Conservation (phyloP, 2,797 vertebrate species). For the Lemur catta region DNA sequence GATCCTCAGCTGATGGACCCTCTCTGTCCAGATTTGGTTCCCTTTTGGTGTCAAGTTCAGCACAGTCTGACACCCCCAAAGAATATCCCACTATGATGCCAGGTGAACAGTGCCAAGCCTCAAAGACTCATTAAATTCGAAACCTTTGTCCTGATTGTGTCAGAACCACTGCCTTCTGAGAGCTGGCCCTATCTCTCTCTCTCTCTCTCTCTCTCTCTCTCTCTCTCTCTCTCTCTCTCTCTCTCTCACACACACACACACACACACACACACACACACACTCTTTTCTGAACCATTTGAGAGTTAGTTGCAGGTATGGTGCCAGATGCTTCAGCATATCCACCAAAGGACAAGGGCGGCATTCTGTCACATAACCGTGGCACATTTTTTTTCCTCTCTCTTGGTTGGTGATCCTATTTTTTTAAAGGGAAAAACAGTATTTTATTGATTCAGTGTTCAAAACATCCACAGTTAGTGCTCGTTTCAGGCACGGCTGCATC, state of each 20-base stretch:
- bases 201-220: too few relatives aligned
- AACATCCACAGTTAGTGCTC: neutral
- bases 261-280: too few relatives aligned
- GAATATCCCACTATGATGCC: neutral
- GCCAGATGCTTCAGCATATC: neutral
- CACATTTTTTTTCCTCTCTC: neutral
- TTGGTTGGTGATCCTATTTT: neutral
- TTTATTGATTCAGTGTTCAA: neutral
- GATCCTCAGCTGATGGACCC: neutral
- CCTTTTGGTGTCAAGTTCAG: neutral
- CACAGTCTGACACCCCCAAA: neutral
- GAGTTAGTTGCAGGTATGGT: neutral
- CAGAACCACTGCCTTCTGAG: accelerated
- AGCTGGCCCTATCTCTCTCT: too few relatives aligned
- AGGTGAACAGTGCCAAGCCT: neutral
- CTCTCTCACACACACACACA: neutral
- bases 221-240: too few relatives aligned
- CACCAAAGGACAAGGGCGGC: too few relatives aligned
- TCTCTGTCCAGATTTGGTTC: neutral
- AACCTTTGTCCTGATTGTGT: neutral
- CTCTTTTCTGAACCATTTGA: neutral
- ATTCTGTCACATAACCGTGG: neutral
- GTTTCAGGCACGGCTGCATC: neutral
- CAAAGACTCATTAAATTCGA: neutral
- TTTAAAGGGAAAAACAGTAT: neutral